Evolutionary conservation across 2,888 invertebrate species (phyloP).

Genomic region (Idaea dimidiata): DNA sequence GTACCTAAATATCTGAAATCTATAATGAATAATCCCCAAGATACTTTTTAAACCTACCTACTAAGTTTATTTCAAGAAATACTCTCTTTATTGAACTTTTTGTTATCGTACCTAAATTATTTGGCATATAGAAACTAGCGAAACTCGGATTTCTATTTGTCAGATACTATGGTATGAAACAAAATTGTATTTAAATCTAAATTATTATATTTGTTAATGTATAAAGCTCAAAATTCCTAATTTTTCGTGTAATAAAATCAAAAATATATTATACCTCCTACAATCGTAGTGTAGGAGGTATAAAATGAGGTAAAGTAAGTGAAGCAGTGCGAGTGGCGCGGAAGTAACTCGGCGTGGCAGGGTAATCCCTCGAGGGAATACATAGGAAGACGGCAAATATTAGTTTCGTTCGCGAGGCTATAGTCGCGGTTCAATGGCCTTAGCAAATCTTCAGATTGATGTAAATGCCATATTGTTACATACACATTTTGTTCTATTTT

Average conservation of each 20-base stretch:
- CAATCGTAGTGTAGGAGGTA: background rate
- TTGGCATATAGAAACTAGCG: no score
- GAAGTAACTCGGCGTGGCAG: conserved; percentile 65
- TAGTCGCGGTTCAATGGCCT: conserved; percentile 70
- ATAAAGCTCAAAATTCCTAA: conserved; percentile 27
- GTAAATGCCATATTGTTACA: background rate
- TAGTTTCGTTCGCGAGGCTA: conserved; percentile 63
- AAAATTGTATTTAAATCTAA: no score
- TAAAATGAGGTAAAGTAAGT: conserved; percentile 13
- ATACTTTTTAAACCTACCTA: no score
- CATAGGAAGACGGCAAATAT: conserved; percentile 72
- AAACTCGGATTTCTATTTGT: no score
- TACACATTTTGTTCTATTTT: background rate
- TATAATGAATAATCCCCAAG: no score
- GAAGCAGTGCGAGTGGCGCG: conserved; percentile 53
- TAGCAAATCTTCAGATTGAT: conserved; percentile 52
- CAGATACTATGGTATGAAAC: no score
- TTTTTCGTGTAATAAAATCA: conserved; percentile 9
- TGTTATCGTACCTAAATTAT: no score
- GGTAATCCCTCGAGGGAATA: conserved; percentile 64
- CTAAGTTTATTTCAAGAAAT: no score
- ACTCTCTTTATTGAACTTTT: no score
- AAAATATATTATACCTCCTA: background rate
- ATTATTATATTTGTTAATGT: conserved; percentile 5
- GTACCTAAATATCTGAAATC: no score